Evolutionary conservation across 2,888 invertebrate genomes (phyloP), one percentile per base, ranked within the genome.

Genomic region (Amphipoea lucens): DNA sequence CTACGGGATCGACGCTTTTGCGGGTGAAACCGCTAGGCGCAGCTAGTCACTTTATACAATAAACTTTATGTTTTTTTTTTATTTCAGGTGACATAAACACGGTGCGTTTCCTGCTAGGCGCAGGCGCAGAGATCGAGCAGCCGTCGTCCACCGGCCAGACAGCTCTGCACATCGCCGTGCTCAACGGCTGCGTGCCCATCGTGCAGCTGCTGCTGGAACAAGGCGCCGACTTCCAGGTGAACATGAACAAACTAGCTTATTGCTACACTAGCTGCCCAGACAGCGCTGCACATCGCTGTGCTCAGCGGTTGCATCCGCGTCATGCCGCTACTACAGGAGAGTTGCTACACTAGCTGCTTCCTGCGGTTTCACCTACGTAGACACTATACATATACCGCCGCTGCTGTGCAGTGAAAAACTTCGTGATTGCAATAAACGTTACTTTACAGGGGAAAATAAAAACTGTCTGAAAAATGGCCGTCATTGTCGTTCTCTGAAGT

Each of bases 211-310:
- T 97, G 62, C 87, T 97, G 3, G 97, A 97, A n/a, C 96, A 92
- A 70, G 97, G 97, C 0, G 97, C 97, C 17, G 92, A 96, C 81
- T 89, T 95, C 7, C 82, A 92, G 91, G 96, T 95, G 17, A 62
- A 54, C 20, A 51, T 29, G 23, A 54, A 48, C 7, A 23, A 12
- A 69, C 2, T 12, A 69, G 29, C 20, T 29, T 20, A 12, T 36
- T 48, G 12, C 45, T 29, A 45, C n/a, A 17, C 42, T 68, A 42
- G 67, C 93, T 0, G 95, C 95, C 0, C 96, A 96, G 86, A 95
- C 96, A 0, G 94, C 97, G 4, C 93, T 97, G 67, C 97, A 97
- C 90, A 90, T 97, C 45, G 97, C 97, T 0, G 91, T 97, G 45
- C 94, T 96, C 66, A 87, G 87, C 1, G 94, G 92, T 0, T 88